These are phyloP conservation scores for Nomada fabriciana DNA, from an alignment of 2,888 invertebrate genomes.

Conservation along the genomic window DNA sequence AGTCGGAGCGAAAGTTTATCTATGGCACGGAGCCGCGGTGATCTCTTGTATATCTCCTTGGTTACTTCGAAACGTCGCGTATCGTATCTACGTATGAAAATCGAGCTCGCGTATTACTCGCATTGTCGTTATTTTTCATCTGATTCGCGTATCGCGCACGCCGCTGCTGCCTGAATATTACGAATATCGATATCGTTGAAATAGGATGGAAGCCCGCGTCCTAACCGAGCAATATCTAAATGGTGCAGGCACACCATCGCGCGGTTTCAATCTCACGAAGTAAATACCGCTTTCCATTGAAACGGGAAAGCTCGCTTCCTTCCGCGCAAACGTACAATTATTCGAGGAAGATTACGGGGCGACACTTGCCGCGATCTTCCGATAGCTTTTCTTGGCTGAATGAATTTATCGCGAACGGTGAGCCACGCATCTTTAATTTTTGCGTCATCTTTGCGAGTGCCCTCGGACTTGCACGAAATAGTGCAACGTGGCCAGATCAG, in stretches of 20 bases:
- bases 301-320: slow-evolving; percentile 13
- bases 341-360: slow-evolving; percentile 13
- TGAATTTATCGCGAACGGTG: neutral
- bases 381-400: neutral
- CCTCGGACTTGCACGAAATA: neutral
- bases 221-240: slow-evolving; percentile 55
- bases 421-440: neutral
- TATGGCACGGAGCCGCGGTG: too few relatives aligned
- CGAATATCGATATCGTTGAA: slow-evolving; percentile 38
- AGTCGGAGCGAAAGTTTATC: too few relatives aligned
- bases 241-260: slow-evolving; percentile 24
- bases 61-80: neutral
- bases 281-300: slow-evolving; percentile 33
- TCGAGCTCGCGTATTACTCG: slow-evolving; percentile 13
- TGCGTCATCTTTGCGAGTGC: neutral
- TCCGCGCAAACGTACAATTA: slow-evolving; percentile 25
- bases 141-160: slow-evolving; percentile 36
- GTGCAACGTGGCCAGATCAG: too few relatives aligned
- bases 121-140: slow-evolving; percentile 29
- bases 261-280: slow-evolving; percentile 52
- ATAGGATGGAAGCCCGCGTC: slow-evolving; percentile 21
- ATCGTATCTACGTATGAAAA: neutral
- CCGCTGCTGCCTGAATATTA: slow-evolving; percentile 27
- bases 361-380: neutral
- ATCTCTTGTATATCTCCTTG: too few relatives aligned